These are phyloP conservation scores for Crax fasciolata DNA, from an alignment of 2,797 vertebrate species.

Conservation along the genomic window DNA sequence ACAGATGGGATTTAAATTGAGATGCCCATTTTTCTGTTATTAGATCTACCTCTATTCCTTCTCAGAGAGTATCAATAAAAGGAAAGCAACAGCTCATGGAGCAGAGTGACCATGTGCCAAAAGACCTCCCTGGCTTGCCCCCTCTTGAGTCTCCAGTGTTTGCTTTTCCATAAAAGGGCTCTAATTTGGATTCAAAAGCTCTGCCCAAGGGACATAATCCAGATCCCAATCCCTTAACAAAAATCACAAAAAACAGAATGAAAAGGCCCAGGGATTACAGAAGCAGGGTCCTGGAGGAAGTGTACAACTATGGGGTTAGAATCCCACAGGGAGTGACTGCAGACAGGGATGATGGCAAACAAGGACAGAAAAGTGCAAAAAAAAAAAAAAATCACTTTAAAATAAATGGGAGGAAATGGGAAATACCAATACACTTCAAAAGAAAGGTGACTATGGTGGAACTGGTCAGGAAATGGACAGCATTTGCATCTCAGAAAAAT, in stretches of 20 bases:
- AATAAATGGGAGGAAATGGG: not conserved
- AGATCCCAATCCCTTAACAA: not conserved
- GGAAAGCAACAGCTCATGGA: not conserved
- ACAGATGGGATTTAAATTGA: not conserved
- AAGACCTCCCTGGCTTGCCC: not conserved
- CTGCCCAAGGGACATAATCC: not conserved
- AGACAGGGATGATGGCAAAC: not conserved
- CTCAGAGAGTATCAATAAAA: not conserved
- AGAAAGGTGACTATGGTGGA: slow-evolving; percentile 11
- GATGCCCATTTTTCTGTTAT: not conserved
- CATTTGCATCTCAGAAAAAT: slow-evolving; percentile 48
- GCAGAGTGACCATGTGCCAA: not conserved
- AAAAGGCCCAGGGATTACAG: not conserved
- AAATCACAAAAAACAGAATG: not conserved
- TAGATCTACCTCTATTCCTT: not conserved
- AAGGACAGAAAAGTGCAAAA: not conserved
- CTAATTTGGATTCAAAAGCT: not conserved
- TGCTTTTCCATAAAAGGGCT: not conserved
- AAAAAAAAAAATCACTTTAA: not conserved
- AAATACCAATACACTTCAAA: slow-evolving; percentile 20
- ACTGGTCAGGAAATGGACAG: slow-evolving; percentile 58
- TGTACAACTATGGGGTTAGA: not conserved
- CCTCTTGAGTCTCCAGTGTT: not conserved
- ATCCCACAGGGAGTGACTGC: not conserved
- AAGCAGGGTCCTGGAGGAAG: not conserved